phyloP scores from a whole-genome alignment of 1,140 invertebrate genomes.

The Eueides isabella region DNA sequence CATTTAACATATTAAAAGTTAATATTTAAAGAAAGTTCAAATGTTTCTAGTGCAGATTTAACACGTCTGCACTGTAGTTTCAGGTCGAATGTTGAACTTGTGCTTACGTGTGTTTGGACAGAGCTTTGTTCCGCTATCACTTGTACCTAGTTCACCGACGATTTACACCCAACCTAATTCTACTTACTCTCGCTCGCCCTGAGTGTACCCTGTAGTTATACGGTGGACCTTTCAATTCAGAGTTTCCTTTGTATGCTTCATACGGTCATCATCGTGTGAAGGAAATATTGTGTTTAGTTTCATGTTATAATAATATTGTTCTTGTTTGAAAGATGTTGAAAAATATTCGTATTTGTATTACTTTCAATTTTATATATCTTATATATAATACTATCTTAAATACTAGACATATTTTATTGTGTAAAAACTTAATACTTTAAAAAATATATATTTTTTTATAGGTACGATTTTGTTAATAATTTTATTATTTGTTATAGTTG shows the following conservation, averaged over 20 bases:
- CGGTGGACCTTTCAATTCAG: conserved; percentile 11
- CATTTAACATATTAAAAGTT: conserved; percentile 11
- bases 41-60: conserved; percentile 35
- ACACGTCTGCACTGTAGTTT: conserved; percentile 32
- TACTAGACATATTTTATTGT: too few species aligned
- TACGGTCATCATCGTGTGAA: neutral
- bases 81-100: conserved; percentile 43
- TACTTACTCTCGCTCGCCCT: conserved; percentile 38
- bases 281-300: neutral
- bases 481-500: too few species aligned
- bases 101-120: conserved; percentile 43
- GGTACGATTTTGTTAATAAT: too few species aligned
- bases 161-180: conserved; percentile 49
- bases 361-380: neutral
- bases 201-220: conserved; percentile 21
- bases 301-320: neutral
- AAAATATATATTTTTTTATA: too few species aligned
- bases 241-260: conserved; percentile 22
- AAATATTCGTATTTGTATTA: neutral
- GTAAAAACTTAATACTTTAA: too few species aligned
- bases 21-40: conserved; percentile 23
- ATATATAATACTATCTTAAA: too few species aligned
- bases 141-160: conserved; percentile 42
- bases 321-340: neutral
- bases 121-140: conserved; percentile 44